A percentile compares a stretch with the other conserved stretches of the same genome.
phyloP scores from a whole-genome alignment of 2,797 vertebrate genomes.

The Sebastes nivosus region DNA sequence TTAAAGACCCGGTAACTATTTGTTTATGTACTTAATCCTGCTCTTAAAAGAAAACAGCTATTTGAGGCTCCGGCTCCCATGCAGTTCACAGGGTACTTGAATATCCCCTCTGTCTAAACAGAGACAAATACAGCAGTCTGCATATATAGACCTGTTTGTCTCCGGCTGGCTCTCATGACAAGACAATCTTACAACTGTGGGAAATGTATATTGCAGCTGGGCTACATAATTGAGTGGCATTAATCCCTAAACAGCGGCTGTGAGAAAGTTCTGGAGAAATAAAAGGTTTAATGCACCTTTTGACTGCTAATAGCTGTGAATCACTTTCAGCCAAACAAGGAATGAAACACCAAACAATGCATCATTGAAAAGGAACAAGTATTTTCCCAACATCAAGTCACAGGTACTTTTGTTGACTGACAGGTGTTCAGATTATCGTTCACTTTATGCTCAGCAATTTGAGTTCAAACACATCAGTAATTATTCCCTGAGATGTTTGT shows the following conservation, averaged over 20 bases:
- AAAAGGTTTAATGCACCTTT: conserved; percentile 43
- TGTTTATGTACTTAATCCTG: conserved; percentile 54
- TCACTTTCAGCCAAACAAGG: conserved; percentile 7
- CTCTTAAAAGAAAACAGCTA: conserved; percentile 67
- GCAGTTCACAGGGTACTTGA: conserved; percentile 74
- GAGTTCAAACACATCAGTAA: neutral
- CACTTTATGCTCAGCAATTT: neutral
- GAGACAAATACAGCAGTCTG: conserved; percentile 51
- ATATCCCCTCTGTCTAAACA: conserved; percentile 63
- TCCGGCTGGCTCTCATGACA: conserved; percentile 50
- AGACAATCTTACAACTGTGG: conserved; percentile 54
- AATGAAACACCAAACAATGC: conserved; percentile 30
- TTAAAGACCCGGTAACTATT: conserved; percentile 48
- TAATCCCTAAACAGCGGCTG: conserved; percentile 59
- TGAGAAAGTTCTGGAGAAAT: conserved; percentile 52
- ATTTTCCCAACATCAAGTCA: conserved; percentile 21
- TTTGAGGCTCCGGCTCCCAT: conserved; percentile 57
- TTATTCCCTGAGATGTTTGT: neutral
- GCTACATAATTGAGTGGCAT: conserved; percentile 17
- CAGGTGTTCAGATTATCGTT: neutral
- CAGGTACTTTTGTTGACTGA: neutral
- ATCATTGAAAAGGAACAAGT: neutral
- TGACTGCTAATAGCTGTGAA: conserved; percentile 24
- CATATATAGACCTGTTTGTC: conserved; percentile 64
- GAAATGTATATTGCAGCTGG: conserved; percentile 48